Evolutionary conservation across 2,888 invertebrate species (phyloP).

Genomic region (Resseliella maxima): DNA sequence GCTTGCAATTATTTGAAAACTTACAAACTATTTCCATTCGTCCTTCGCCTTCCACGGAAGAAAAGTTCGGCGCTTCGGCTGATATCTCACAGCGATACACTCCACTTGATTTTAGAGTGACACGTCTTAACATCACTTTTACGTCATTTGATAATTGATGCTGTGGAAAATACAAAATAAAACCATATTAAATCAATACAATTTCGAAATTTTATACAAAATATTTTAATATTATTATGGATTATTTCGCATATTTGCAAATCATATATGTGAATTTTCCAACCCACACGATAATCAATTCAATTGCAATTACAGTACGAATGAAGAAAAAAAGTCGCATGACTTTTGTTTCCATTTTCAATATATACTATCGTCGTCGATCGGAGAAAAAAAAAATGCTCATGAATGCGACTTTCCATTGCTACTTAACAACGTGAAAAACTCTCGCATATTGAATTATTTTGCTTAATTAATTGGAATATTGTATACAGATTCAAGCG

Average conservation of each 20-base stretch:
- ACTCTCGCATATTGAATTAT: background rate
- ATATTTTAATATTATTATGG: no score
- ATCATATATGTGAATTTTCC: no score
- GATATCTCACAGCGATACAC: conserved; percentile 82
- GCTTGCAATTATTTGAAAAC: conserved; percentile 64
- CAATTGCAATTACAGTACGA: no score
- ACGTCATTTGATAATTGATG: conserved; percentile 76
- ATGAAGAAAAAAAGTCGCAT: no score
- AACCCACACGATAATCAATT: no score
- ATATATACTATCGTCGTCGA: no score
- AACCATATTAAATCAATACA: background rate
- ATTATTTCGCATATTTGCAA: no score
- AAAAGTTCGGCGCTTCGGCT: conserved; percentile 82
- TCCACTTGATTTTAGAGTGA: conserved; percentile 78
- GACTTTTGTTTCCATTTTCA: no score
- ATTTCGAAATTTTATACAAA: no score
- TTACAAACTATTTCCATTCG: conserved; percentile 85
- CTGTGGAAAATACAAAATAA: conserved; percentile 65
- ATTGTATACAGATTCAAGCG: background rate
- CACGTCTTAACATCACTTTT: conserved; percentile 74
- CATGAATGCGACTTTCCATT: no score
- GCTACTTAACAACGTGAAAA: no score
- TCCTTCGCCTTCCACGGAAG: conserved; percentile 79
- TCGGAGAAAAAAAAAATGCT: no score
- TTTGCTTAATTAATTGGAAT: background rate